Conservation (phyloP, 1,140 invertebrate species). For the Chironomus tepperi region DNA sequence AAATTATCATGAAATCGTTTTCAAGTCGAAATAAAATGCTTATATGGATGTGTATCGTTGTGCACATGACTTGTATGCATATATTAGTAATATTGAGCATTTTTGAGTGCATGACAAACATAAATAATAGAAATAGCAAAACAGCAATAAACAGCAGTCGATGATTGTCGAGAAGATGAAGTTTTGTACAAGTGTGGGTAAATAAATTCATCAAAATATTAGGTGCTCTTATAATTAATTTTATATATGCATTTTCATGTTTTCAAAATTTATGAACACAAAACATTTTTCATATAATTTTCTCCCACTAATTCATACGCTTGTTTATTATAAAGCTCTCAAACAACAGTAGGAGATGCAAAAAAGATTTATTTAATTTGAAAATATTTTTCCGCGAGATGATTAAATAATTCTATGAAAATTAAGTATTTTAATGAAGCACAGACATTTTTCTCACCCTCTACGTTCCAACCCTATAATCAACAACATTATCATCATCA, state of each 20-base stretch:
- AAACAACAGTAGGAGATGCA: too few species aligned
- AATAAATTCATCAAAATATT: too few species aligned
- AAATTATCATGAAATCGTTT: conserved; percentile 20
- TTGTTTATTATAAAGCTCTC: too few species aligned
- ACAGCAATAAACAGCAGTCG: neutral
- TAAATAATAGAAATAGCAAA: conserved; percentile 22
- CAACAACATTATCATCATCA: neutral
- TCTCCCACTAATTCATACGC: too few species aligned
- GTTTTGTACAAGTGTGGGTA: neutral
- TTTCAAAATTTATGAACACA: too few species aligned
- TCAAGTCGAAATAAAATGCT: neutral
- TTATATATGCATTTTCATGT: neutral
- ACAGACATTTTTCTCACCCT: neutral
- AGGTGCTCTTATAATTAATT: neutral
- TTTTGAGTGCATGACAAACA: conserved; percentile 11
- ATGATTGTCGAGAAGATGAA: neutral
- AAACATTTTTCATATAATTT: too few species aligned
- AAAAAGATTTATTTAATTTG: neutral
- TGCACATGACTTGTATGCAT: neutral
- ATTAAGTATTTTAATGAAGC: conserved; percentile 1
- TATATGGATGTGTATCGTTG: neutral
- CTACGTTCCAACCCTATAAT: neutral
- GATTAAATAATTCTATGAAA: neutral
- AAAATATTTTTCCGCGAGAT: neutral
- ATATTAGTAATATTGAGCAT: conserved; percentile 1